These are phyloP conservation scores for Phrynosoma platyrhinos DNA, from an alignment of 2,113 vertebrate genomes.

Conservation along the genomic window DNA sequence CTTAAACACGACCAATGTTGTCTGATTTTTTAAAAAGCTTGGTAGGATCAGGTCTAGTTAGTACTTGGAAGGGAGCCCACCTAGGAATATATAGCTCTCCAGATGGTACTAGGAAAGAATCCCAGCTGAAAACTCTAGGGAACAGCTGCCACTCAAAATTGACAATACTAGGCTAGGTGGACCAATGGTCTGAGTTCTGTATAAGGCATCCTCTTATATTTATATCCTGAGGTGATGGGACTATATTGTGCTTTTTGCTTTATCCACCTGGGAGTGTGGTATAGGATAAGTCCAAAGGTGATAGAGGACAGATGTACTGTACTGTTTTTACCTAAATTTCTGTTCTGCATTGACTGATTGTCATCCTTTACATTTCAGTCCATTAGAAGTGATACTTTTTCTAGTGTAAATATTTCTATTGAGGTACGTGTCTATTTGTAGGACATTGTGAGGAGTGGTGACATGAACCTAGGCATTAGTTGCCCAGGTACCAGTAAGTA, in stretches of 20 bases:
- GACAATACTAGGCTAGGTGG: too few relatives aligned
- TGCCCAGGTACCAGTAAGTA: background rate
- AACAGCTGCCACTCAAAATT: too few relatives aligned
- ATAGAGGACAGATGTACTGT: background rate
- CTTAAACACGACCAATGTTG: too few relatives aligned
- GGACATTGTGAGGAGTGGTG: background rate
- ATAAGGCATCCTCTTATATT: too few relatives aligned
- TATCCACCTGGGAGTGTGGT: background rate
- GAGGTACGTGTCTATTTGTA: background rate
- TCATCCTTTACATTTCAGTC: background rate
- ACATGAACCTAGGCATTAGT: background rate
- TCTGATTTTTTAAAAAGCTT: too few relatives aligned
- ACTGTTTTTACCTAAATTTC: background rate
- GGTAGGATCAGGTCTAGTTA: too few relatives aligned
- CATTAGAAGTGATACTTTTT: background rate
- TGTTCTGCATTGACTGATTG: background rate
- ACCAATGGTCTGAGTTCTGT: too few relatives aligned
- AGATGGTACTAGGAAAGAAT: too few relatives aligned
- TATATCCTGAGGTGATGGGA: background rate
- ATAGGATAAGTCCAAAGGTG: background rate
- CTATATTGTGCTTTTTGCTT: background rate
- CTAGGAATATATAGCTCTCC: too few relatives aligned
- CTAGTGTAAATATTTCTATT: background rate
- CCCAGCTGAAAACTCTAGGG: too few relatives aligned
- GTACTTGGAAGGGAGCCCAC: too few relatives aligned